Evolutionary conservation across 2,113 vertebrate genomes (phyloP), one percentile per base, ranked within the genome.

Genomic region (Sylvietta virens): DNA sequence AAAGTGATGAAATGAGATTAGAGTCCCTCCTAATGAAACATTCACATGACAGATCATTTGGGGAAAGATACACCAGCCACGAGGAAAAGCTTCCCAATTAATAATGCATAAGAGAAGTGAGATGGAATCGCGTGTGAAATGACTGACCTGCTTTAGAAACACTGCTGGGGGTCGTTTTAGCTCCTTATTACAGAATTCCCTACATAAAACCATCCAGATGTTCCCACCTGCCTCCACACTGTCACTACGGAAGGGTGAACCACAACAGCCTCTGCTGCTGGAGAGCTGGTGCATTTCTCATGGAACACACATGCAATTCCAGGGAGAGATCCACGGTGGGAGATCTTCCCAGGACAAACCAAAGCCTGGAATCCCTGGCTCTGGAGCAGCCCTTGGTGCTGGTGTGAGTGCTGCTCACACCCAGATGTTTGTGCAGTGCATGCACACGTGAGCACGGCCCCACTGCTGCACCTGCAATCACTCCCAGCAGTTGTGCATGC

Each of bases 1-100:
- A 77, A 77, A 92, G 73, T 15, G 74, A 8, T 69, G 67, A 45
- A 86, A 92, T 33, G 69, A 71, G 94, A 70, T 93, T 78, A 42
- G 76, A 94, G 85, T 83, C 88, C 69, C 56, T 88, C 45, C 84
- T 93, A 92, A 91, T 93, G 83, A 93, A 95, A 96, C 77, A 89
- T 91, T 93, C 88, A 94, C 77, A 26, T 0, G 4, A 88, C 90
- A 89, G 70, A 80, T 89, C 90, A 60, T 50, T 7, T 79, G 92
- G 94, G 94, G 88, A 79, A 94, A 66, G 71, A 65, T 10, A 56
- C 90, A 90, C 86, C 90, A 86, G 70, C 64, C 42, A 21, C 67
- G 51, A 96, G 88, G 47, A 93, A 92, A 93, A 86, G 82, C 93
- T 93, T 64, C 72, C 54, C 58, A 78, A 60, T 97, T 69, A 95